phyloP scores from a whole-genome alignment of 2,797 vertebrate species.

The Tragopan temminckii region DNA sequence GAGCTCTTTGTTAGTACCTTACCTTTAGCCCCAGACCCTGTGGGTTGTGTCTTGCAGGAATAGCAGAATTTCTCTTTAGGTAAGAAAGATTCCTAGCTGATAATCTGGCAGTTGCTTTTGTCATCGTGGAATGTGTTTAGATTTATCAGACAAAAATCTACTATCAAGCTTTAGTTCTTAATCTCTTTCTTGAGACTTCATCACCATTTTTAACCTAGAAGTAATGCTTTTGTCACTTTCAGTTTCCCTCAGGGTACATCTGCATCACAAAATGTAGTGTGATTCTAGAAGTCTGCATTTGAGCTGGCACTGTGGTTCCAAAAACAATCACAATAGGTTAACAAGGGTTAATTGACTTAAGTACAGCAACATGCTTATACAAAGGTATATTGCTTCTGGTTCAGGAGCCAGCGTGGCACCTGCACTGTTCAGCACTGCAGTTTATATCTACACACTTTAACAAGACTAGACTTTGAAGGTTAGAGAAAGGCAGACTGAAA shows the following conservation, averaged over 20 bases:
- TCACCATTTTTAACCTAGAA: not conserved
- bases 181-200: not conserved
- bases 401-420: not conserved
- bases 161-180: not conserved
- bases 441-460: not conserved
- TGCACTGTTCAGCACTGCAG: not conserved
- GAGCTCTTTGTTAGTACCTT: not conserved
- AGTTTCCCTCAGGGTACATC: not conserved
- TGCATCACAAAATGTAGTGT: not conserved
- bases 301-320: not conserved
- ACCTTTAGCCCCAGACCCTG: not conserved
- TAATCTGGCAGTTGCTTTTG: not conserved
- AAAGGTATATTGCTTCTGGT: not conserved
- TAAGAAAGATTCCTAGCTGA: not conserved
- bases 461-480: not conserved
- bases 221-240: not conserved
- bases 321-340: not conserved
- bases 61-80: not conserved
- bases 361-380: not conserved
- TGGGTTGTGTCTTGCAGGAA: not conserved
- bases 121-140: not conserved
- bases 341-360: not conserved
- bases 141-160: not conserved
- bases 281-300: not conserved
- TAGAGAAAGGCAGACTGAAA: not conserved